Evolutionary conservation across 2,888 invertebrate species (phyloP).

Genomic region (Pandemis cinnamomeana): DNA sequence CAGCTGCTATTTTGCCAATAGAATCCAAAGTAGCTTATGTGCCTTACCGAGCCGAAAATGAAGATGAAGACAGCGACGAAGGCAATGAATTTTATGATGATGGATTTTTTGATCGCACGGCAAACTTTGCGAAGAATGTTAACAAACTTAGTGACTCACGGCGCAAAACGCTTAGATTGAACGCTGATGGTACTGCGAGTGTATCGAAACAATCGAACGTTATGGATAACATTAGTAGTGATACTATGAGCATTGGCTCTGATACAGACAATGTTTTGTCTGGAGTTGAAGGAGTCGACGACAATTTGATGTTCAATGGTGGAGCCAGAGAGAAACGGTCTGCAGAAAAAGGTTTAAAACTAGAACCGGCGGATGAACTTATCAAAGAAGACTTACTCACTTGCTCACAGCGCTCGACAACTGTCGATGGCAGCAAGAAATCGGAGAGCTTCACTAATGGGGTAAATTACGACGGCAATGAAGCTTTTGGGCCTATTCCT

Average conservation of each 20-base stretch:
- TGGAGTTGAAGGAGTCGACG: constrained; percentile 71
- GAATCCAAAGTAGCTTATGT: constrained; percentile 70
- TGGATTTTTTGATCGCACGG: constrained; percentile 74
- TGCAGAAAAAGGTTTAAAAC: constrained; percentile 45
- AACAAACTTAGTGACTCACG: constrained; percentile 31
- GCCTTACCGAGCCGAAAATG: constrained; percentile 69
- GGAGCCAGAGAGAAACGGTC: constrained; percentile 61
- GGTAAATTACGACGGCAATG: constrained; percentile 66
- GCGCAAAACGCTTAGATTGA: constrained; percentile 1
- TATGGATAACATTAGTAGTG: constrained; percentile 52
- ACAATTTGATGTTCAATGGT: constrained; percentile 72
- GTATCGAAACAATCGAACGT: constrained; percentile 43
- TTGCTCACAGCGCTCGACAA: constrained; percentile 48
- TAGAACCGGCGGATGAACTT: constrained; percentile 36
- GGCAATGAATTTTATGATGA: constrained; percentile 80
- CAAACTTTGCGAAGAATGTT: constrained; percentile 59
- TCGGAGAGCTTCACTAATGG: constrained; percentile 48
- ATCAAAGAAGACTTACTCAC: constrained; percentile 21
- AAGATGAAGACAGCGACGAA: constrained; percentile 78
- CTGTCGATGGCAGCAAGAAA: constrained; percentile 10
- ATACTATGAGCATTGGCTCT: constrained; percentile 64
- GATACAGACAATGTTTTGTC: constrained; percentile 73
- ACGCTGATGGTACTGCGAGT: constrained; percentile 39
- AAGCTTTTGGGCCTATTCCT: constrained; percentile 67
- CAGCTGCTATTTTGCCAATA: constrained; percentile 58